Conservation (phyloP, 2,888 invertebrate species). For the Willowsia nigromaculata region DNA sequence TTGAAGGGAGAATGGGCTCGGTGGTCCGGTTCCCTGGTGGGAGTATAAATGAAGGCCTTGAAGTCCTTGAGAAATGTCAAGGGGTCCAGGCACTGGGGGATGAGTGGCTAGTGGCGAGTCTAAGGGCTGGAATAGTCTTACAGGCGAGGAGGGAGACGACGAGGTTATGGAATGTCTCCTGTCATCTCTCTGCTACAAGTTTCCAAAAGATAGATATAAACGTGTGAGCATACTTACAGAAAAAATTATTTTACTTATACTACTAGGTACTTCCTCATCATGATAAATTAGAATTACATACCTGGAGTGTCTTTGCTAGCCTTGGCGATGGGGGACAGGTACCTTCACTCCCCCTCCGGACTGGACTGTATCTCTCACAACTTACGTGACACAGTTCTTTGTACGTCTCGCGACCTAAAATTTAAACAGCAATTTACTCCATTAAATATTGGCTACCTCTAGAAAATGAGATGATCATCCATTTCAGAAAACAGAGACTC, state of each 20-base stretch:
- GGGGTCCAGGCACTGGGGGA: slow-evolving; percentile 71
- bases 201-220: neutral
- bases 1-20: slow-evolving; percentile 75
- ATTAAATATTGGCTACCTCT: too few relatives aligned
- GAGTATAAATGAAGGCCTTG: slow-evolving; percentile 78
- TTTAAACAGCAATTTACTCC: too few relatives aligned
- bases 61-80: slow-evolving; percentile 78
- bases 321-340: slow-evolving; percentile 78
- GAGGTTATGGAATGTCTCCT: slow-evolving; percentile 78
- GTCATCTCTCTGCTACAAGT: slow-evolving; percentile 73
- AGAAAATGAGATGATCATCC: too few relatives aligned
- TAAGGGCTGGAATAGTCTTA: slow-evolving; percentile 77
- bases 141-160: slow-evolving; percentile 78
- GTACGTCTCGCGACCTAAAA: slow-evolving; percentile 83
- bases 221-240: too few relatives aligned
- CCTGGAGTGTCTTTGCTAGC: slow-evolving; percentile 78
- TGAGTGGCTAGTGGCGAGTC: slow-evolving; percentile 76
- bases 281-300: too few relatives aligned
- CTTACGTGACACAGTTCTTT: slow-evolving; percentile 83
- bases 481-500: neutral
- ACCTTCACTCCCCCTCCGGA: slow-evolving; percentile 93
- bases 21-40: slow-evolving; percentile 74
- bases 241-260: too few relatives aligned
- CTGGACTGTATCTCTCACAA: slow-evolving; percentile 92
- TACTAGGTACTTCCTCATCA: too few relatives aligned